Evolutionary conservation across 2,797 vertebrate species (phyloP).

Genomic region (Pelochelys cantorii): DNA sequence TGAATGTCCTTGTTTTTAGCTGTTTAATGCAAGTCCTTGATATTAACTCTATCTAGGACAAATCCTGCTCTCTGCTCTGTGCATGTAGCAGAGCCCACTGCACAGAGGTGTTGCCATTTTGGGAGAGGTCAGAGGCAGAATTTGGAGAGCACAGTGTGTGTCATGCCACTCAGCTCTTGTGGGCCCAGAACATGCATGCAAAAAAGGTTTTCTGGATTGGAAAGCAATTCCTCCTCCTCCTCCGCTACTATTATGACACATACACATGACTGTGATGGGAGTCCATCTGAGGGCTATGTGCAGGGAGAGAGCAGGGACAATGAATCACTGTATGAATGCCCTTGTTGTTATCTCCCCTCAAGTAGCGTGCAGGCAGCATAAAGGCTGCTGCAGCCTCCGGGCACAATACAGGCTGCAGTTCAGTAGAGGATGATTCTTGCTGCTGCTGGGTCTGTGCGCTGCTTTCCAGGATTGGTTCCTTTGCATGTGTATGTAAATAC

Average conservation of each 20-base stretch:
- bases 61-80: accelerated
- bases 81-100: background rate
- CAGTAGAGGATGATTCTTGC: background rate
- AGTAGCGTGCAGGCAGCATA: background rate
- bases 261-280: background rate
- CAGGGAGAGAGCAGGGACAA: background rate
- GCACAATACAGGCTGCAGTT: background rate
- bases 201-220: background rate
- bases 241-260: background rate
- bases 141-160: background rate
- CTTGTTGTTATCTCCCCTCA: background rate
- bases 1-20: background rate
- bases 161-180: background rate
- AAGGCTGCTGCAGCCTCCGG: background rate
- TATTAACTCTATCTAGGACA: background rate
- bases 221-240: background rate
- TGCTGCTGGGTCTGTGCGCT: background rate
- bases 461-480: accelerated
- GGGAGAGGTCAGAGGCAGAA: background rate
- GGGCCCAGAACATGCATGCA: accelerated
- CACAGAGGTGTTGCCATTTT: background rate
- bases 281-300: background rate
- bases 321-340: background rate
- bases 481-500: background rate
- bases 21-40: background rate